phyloP scores from a whole-genome alignment of 2,113 vertebrate species.

The Clarias macrocephalus region DNA sequence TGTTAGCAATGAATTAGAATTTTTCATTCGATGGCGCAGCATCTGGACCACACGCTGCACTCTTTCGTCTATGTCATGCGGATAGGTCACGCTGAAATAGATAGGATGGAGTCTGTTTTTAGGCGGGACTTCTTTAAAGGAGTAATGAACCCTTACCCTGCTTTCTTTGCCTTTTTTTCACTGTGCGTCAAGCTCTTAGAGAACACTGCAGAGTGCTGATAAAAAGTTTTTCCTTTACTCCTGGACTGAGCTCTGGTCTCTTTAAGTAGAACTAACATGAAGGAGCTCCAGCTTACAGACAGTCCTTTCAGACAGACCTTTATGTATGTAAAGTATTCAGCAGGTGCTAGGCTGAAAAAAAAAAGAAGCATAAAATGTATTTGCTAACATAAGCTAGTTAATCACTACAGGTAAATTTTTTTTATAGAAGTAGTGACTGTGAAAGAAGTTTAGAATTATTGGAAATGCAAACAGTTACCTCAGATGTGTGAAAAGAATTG shows the following conservation, averaged over 20 bases:
- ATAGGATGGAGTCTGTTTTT: conserved; percentile 19
- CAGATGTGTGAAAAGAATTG: neutral
- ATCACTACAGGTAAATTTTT: neutral
- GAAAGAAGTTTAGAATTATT: neutral
- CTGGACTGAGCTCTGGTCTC: neutral
- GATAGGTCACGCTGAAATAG: conserved; percentile 22
- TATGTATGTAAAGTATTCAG: no score
- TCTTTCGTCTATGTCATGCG: conserved; percentile 23
- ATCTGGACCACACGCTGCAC: conserved; percentile 19
- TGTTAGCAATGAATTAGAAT: conserved; percentile 13
- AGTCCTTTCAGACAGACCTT: neutral
- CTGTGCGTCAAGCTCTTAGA: neutral
- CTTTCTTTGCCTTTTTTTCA: neutral
- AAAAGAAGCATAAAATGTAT: neutral
- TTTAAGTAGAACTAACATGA: neutral
- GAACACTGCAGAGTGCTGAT: neutral
- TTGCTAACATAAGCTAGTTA: neutral
- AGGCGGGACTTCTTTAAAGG: neutral
- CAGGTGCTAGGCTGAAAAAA: neutral
- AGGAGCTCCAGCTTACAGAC: neutral
- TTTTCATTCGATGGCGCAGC: conserved; percentile 19
- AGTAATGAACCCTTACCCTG: conserved; percentile 9
- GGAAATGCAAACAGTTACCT: neutral
- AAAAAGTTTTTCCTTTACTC: neutral
- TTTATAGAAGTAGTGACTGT: neutral